These are phyloP conservation scores for Poicephalus gulielmi DNA, from an alignment of 2,113 vertebrate genomes.

Conservation along the genomic window DNA sequence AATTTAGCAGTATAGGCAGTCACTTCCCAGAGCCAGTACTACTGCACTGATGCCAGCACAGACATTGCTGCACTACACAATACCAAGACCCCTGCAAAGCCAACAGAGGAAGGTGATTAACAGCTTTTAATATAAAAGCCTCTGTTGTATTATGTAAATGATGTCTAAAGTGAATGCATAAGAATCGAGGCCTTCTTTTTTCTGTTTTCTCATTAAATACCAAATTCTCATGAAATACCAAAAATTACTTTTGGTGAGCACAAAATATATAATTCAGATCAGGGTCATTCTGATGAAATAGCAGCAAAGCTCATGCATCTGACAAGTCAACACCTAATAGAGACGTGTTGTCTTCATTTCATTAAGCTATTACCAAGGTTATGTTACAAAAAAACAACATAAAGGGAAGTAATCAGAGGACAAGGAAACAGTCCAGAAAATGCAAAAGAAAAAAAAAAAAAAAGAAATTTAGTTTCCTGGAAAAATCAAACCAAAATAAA, in stretches of 20 bases:
- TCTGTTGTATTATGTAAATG: neutral
- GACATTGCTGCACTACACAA: neutral
- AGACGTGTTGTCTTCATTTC: neutral
- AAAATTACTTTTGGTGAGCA: neutral
- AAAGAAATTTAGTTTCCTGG: neutral
- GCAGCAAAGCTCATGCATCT: neutral
- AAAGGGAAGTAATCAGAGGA: neutral
- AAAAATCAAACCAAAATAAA: neutral
- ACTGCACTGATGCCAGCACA: fast-evolving
- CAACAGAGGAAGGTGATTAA: neutral
- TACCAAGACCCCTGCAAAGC: neutral
- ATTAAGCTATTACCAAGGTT: neutral
- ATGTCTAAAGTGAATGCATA: neutral
- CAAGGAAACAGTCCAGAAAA: neutral
- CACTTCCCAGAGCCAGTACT: neutral
- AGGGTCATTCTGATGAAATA: neutral
- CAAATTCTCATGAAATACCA: neutral
- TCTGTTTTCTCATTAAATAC: neutral
- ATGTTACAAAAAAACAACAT: neutral
- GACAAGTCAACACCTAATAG: neutral
- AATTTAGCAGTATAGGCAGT: neutral
- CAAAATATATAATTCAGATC: neutral
- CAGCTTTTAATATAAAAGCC: neutral
- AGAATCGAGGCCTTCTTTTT: neutral
- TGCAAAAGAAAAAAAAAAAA: neutral